Conservation (phyloP, 2,113 vertebrate species). For the Herpailurus yagouaroundi region DNA sequence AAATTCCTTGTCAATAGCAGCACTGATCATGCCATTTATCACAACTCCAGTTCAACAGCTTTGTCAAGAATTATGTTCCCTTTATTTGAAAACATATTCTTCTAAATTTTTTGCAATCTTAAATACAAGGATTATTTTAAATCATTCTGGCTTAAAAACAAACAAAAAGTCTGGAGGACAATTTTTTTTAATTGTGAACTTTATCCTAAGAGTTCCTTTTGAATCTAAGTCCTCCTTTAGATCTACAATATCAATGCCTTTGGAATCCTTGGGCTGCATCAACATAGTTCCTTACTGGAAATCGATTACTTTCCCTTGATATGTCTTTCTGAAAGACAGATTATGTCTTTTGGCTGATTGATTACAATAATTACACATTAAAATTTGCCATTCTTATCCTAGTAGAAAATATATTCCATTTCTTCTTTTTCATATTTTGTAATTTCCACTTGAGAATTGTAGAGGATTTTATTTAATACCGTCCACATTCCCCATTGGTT, state of each 20-base stretch:
- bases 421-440: constrained; percentile 52
- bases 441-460: constrained; percentile 22
- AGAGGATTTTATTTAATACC: constrained; percentile 17
- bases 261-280: constrained; percentile 50
- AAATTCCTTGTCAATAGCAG: background rate
- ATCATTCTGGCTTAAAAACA: constrained; percentile 54
- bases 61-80: constrained; percentile 58
- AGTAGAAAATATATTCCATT: constrained; percentile 73
- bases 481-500: background rate
- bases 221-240: background rate
- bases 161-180: constrained; percentile 38
- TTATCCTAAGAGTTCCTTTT: constrained; percentile 57
- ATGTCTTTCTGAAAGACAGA: constrained; percentile 34
- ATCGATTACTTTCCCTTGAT: background rate
- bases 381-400: constrained; percentile 61
- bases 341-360: constrained; percentile 41
- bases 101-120: constrained; percentile 38
- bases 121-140: constrained; percentile 67
- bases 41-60: constrained; percentile 38
- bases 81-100: constrained; percentile 56
- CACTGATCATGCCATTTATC: background rate
- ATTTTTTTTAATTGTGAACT: constrained; percentile 46
- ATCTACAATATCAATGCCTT: constrained; percentile 12
- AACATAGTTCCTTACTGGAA: constrained; percentile 55
- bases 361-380: constrained; percentile 39